Evolutionary conservation across 2,113 vertebrate species (phyloP).

Genomic region (Glaucidium brasilianum): DNA sequence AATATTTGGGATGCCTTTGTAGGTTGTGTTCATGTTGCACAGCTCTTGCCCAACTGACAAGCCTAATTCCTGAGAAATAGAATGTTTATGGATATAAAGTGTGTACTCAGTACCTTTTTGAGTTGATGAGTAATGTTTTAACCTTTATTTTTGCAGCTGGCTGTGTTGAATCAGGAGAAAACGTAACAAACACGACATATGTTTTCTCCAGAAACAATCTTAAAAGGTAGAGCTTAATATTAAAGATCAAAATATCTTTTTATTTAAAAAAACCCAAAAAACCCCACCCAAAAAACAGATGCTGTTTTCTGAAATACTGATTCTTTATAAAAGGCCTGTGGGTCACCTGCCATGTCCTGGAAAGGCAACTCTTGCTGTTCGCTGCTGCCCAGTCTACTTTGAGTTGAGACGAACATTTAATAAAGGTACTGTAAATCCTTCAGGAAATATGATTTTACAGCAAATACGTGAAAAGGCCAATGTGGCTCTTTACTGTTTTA

Average conservation of each 20-base stretch:
- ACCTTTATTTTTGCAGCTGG: slow-evolving; percentile 80
- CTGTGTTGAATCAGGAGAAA: slow-evolving; percentile 93
- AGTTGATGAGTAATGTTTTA: not conserved
- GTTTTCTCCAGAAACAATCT: slow-evolving; percentile 93
- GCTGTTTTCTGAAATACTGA: not conserved
- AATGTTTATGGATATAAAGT: not conserved
- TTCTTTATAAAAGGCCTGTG: slow-evolving; percentile 77
- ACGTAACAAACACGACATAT: slow-evolving; percentile 93
- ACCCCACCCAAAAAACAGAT: too few species aligned
- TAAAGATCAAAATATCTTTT: not conserved
- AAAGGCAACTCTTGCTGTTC: slow-evolving; percentile 95
- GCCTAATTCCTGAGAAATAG: not conserved
- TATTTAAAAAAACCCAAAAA: not conserved
- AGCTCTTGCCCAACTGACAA: not conserved
- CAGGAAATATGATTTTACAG: not conserved
- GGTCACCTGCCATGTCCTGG: slow-evolving; percentile 92
- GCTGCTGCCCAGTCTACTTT: slow-evolving; percentile 93
- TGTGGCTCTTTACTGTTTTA: not conserved
- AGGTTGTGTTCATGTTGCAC: not conserved
- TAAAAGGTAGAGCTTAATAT: slow-evolving; percentile 79
- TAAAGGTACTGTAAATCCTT: slow-evolving; percentile 71
- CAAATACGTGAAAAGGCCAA: not conserved
- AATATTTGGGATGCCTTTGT: slow-evolving; percentile 33
- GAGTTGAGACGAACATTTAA: slow-evolving; percentile 78
- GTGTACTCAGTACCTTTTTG: not conserved